These are phyloP conservation scores for Halcyon badia DNA, from an alignment of 2,797 vertebrate genomes.

Conservation along the genomic window DNA sequence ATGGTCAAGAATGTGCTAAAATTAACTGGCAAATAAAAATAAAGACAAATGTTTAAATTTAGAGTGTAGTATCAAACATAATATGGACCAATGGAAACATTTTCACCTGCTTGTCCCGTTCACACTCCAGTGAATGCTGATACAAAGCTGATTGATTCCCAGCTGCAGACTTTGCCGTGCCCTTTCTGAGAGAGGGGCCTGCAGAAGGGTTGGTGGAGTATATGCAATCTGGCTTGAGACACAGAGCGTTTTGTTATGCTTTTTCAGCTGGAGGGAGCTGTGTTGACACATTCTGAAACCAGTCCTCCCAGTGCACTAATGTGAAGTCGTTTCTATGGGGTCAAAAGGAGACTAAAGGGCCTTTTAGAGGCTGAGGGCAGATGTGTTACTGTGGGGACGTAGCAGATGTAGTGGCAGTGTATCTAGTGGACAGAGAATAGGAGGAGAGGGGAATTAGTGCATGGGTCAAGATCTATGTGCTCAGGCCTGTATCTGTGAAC, in stretches of 20 bases:
- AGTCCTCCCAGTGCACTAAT: neutral
- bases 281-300: neutral
- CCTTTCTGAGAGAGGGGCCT: neutral
- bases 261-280: neutral
- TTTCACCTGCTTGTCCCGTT: conserved; percentile 4
- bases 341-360: neutral
- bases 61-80: neutral
- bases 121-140: neutral
- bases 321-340: neutral
- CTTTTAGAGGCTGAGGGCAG: neutral
- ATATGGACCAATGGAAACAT: conserved; percentile 33
- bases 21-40: conserved; percentile 80
- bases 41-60: neutral
- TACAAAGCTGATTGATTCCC: neutral
- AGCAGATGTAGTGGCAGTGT: fast-evolving
- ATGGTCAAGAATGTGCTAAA: conserved; percentile 87
- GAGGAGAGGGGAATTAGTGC: neutral
- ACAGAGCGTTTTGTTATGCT: neutral
- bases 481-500: neutral
- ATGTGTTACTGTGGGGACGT: neutral
- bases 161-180: neutral
- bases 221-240: neutral
- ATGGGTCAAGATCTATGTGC: neutral
- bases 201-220: neutral
- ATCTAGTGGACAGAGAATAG: neutral